Percentiles rank a stretch among this genome's conserved stretches.
phyloP scores from a whole-genome alignment of 2,888 invertebrate species.

The Emmelina monodactyla region DNA sequence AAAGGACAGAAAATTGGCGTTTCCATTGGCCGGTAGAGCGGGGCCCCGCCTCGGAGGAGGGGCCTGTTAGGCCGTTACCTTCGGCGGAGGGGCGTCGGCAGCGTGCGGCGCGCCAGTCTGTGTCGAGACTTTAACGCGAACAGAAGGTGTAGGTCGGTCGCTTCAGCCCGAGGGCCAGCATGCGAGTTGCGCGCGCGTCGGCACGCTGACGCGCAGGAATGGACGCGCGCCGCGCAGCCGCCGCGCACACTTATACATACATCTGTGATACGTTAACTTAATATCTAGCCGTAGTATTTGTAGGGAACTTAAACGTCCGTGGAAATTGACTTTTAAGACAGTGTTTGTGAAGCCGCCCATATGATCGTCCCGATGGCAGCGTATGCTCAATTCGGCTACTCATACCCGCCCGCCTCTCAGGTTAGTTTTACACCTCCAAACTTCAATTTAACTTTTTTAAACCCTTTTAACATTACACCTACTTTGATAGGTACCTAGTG shows the following conservation, averaged over 20 bases:
- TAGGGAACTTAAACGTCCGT: conserved; percentile 47
- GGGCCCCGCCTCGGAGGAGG: conserved; percentile 42
- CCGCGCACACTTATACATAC: conserved; percentile 46
- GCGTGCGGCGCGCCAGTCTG: conserved; percentile 60
- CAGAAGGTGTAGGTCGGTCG: conserved; percentile 45
- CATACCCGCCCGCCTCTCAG: conserved; percentile 92
- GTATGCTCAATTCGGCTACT: conserved; percentile 92
- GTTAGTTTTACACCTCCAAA: too few relatives aligned
- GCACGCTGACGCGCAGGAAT: conserved; percentile 52
- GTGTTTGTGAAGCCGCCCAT: conserved; percentile 63
- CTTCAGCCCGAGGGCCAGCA: conserved; percentile 36
- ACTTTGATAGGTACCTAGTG: too few relatives aligned
- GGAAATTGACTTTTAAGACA: conserved; percentile 56
- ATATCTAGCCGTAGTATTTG: conserved; percentile 34
- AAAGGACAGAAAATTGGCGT: conserved; percentile 40
- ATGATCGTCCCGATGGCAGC: conserved; percentile 73
- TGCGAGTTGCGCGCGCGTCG: conserved; percentile 52
- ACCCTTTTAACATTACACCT: too few relatives aligned
- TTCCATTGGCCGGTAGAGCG: conserved; percentile 34
- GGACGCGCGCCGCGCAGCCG: conserved; percentile 57
- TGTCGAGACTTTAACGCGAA: conserved; percentile 50
- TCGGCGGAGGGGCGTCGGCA: conserved; percentile 56
- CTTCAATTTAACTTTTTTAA: too few relatives aligned
- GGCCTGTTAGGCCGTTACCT: conserved; percentile 45
- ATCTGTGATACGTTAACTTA: conserved; percentile 56